phyloP scores from a whole-genome alignment of 2,797 vertebrate species.

The Pseudocheirus occidentalis region DNA sequence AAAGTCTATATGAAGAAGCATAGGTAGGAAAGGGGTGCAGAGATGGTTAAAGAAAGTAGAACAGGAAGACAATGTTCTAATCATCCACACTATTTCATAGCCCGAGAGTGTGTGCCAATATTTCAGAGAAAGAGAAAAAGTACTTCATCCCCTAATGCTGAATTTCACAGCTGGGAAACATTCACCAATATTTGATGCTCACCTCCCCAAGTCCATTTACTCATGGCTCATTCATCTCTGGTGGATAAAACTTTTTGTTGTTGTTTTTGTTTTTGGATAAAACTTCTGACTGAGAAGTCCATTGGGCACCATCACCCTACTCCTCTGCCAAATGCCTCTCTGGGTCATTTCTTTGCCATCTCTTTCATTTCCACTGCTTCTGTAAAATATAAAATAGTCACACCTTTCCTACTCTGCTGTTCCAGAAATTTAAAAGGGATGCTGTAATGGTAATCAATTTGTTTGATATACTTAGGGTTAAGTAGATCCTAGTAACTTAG shows the following conservation, averaged over 20 bases:
- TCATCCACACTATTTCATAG: neutral
- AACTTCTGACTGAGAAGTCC: neutral
- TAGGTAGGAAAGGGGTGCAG: neutral
- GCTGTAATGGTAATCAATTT: no score
- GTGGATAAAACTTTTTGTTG: neutral
- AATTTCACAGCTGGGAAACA: neutral
- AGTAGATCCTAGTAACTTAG: no score
- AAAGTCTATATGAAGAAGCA: neutral
- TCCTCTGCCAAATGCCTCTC: neutral
- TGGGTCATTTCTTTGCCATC: neutral
- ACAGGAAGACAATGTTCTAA: neutral
- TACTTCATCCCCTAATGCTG: neutral
- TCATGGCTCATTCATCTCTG: neutral
- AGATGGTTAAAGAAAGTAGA: neutral
- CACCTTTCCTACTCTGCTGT: neutral
- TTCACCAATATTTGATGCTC: neutral
- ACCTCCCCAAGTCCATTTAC: neutral
- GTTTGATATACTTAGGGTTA: no score
- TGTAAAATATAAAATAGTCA: neutral
- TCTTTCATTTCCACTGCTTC: neutral
- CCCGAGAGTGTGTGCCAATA: neutral
- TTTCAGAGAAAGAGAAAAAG: neutral
- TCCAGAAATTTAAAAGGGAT: neutral
- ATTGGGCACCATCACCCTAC: neutral
- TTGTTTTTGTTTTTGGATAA: no score